These are phyloP conservation scores for Ceratina australensis DNA, from an alignment of 1,140 invertebrate genomes.

Conservation along the genomic window DNA sequence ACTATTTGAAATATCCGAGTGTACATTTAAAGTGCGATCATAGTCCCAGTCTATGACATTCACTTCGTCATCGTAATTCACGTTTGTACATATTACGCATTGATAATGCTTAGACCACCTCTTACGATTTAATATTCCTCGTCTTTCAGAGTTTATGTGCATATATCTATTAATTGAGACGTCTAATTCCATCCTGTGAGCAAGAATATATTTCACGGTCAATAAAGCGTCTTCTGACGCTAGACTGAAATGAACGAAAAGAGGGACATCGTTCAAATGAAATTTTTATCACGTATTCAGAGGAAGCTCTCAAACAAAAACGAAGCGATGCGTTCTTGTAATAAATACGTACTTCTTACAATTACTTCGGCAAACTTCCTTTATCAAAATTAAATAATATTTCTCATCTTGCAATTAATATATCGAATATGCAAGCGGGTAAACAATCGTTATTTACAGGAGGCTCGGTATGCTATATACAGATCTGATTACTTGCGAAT, in stretches of 20 bases:
- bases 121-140: conserved; percentile 31
- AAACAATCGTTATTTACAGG: background rate
- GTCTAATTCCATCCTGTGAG: conserved; percentile 30
- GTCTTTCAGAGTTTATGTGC: conserved; percentile 35
- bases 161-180: conserved; percentile 29
- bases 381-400: background rate
- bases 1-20: conserved; percentile 17
- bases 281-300: background rate
- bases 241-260: background rate
- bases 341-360: background rate
- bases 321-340: conserved; percentile 15
- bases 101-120: conserved; percentile 46
- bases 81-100: conserved; percentile 33
- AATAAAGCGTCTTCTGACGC: background rate
- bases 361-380: background rate
- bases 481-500: conserved; percentile 6
- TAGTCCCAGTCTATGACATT: conserved; percentile 31
- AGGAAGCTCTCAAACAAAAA: conserved; percentile 50
- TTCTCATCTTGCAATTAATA: background rate
- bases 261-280: background rate
- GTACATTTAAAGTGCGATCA: conserved; percentile 3
- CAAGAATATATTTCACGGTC: conserved; percentile 20
- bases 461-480: conserved; percentile 25
- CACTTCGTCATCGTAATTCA: conserved; percentile 8
- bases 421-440: background rate